Evolutionary conservation across 2,797 vertebrate genomes (phyloP).

Genomic region (Picus viridis): DNA sequence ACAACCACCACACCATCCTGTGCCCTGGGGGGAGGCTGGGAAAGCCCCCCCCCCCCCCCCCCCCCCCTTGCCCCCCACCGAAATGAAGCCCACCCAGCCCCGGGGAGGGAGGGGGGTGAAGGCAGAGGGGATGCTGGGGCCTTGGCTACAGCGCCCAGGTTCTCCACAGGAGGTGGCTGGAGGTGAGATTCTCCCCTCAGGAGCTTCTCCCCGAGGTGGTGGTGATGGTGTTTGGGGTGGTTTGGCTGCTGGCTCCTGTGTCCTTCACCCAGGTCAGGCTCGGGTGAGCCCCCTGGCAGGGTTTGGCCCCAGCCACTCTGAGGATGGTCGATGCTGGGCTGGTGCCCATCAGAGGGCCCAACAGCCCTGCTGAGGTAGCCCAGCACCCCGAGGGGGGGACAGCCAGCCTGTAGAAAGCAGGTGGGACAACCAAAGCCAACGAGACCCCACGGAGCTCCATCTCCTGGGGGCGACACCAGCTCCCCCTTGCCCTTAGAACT

Average conservation of each 20-base stretch:
- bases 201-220: not conserved
- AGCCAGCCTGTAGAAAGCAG: not conserved
- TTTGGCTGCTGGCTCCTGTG: not conserved
- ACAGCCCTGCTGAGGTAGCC: slow-evolving; percentile 30
- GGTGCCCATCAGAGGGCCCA: not conserved
- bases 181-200: not conserved
- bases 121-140: not conserved
- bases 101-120: not conserved
- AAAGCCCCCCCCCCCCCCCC: not conserved
- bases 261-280: not conserved
- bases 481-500: not conserved
- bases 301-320: not conserved
- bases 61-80: too few species aligned
- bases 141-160: not conserved
- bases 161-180: rapidly evolving
- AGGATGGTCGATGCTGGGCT: not conserved
- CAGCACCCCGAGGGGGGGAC: rapidly evolving
- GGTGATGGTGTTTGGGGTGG: not conserved
- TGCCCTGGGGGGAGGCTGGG: not conserved
- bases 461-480: rapidly evolving
- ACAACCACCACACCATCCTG: not conserved
- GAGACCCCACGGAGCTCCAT: not conserved
- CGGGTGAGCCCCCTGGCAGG: not conserved
- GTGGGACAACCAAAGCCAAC: not conserved
- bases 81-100: too few species aligned